Evolutionary conservation across 2,797 vertebrate species (phyloP).

Genomic region (Intellagama lesueurii): DNA sequence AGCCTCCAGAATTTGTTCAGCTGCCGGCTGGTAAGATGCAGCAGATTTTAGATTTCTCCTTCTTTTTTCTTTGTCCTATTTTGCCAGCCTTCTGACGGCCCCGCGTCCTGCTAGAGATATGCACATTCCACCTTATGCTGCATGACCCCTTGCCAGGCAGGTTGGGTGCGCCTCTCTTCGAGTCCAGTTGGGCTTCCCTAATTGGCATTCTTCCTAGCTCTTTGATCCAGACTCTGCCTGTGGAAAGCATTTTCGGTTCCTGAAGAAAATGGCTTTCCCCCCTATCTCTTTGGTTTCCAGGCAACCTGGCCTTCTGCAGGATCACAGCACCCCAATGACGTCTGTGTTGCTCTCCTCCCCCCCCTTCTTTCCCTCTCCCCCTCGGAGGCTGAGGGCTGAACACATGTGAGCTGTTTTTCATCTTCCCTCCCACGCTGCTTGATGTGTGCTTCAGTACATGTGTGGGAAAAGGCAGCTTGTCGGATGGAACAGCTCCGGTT

Average conservation of each 20-base stretch:
- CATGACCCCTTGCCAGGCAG: not conserved
- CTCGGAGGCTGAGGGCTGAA: constrained; percentile 23
- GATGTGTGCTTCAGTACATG: not conserved
- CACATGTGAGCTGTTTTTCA: constrained; percentile 29
- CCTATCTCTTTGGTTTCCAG: constrained; percentile 63
- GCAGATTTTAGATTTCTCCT: too few relatives aligned
- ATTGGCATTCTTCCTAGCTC: not conserved
- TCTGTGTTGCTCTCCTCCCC: constrained; percentile 30
- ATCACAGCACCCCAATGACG: constrained; percentile 47
- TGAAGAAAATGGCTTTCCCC: constrained; percentile 26
- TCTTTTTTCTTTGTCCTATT: too few relatives aligned
- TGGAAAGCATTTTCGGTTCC: constrained; percentile 16
- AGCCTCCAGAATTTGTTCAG: not conserved
- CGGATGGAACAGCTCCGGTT: not conserved
- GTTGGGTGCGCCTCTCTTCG: not conserved
- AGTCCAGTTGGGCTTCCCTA: not conserved
- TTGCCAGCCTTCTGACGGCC: not conserved
- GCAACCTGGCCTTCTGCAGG: constrained; percentile 56
- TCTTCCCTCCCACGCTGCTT: constrained; percentile 16
- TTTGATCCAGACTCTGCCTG: not conserved
- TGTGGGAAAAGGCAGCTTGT: constrained; percentile 23
- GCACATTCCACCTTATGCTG: not conserved
- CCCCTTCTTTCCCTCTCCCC: not conserved
- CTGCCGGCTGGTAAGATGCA: not conserved
- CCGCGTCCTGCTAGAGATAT: not conserved